Evolutionary conservation across 2,797 vertebrate species (phyloP).

Genomic region (Dendrocincla fuliginosa): DNA sequence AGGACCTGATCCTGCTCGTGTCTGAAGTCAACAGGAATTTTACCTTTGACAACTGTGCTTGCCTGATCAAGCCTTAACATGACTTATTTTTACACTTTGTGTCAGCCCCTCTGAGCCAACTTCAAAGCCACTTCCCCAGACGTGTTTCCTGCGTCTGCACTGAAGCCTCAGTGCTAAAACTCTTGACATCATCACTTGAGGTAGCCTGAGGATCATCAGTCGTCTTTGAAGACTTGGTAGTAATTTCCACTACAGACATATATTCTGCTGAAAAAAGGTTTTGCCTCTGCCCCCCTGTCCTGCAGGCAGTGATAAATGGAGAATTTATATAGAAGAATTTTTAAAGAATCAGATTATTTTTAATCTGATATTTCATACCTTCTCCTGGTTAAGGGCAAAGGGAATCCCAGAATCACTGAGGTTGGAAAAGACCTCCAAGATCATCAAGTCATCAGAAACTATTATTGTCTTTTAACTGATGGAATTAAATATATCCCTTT

Average conservation of each 20-base stretch:
- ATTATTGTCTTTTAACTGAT: not conserved
- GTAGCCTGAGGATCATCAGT: conserved; percentile 2
- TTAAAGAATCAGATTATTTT: not conserved
- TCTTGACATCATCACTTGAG: conserved; percentile 16
- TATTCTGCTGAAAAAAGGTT: not conserved
- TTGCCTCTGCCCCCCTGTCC: not conserved
- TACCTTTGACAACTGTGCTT: not conserved
- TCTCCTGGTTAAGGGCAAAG: not conserved
- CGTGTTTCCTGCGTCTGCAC: not conserved
- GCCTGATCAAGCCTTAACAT: not conserved
- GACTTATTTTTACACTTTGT: not conserved
- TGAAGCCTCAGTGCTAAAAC: not conserved
- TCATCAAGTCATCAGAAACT: not conserved
- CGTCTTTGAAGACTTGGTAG: conserved; percentile 17
- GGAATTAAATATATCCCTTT: not conserved
- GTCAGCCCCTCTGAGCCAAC: not conserved
- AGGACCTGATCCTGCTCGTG: not conserved
- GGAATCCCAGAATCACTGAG: not conserved
- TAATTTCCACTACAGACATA: conserved; percentile 42
- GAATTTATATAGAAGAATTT: not conserved
- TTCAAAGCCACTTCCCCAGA: conserved; percentile 18
- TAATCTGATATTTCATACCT: not conserved
- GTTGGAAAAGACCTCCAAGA: not conserved
- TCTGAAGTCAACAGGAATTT: not conserved
- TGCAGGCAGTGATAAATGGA: not conserved